Evolutionary conservation across 2,888 invertebrate genomes (phyloP), one percentile per base, ranked within the genome.

Genomic region (Venustoraphidia nigricollis): DNA sequence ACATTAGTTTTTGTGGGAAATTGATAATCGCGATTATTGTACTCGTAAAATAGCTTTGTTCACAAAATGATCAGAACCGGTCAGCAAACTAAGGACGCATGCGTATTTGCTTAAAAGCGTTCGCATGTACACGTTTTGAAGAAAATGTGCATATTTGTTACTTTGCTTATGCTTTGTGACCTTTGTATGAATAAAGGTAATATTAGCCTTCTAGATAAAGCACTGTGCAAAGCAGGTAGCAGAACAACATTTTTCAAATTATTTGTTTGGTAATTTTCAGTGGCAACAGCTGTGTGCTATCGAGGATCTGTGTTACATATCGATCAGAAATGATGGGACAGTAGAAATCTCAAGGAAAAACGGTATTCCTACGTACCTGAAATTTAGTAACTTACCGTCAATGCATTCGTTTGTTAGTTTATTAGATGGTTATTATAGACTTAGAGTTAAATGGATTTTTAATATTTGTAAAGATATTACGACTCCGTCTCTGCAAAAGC

Each of bases 361-460:
- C 63, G 87, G 86, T n/a, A 83, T 85, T 39, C 87, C 86, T 2
- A 70, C 81, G 42, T 83, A 83, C 62, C 70, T 86, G 51, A 81
- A 79, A 59, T 83, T 90, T 60, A 73, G 73, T 58, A 75, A 77
- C 9, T 73, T 77, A 53, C 71, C 76, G 44, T 69, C 76, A 44
- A 70, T 88, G 60, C 76, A 81, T 48, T 87, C 89, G 0, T 89
- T 90, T 63, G 82, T 91, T 52, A 83, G 86, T 50, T 72, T 83
- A 47, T 68, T 92, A 52, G 85, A 89, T 65, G 91, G 91, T 48
- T 93, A 93, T 66, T 92, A 91, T 62, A 78, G 89, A 58, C 69
- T 90, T 55, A 82, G 82, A 59, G 81, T 83, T 41, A 92, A 90
- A 67, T 93, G 91, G 91, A 91, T 84, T 38, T 88, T 89, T 60